A percentile compares a stretch with the other conserved stretches of the same genome.
phyloP scores from a whole-genome alignment of 1,140 invertebrate species.

The Nephotettix cincticeps region DNA sequence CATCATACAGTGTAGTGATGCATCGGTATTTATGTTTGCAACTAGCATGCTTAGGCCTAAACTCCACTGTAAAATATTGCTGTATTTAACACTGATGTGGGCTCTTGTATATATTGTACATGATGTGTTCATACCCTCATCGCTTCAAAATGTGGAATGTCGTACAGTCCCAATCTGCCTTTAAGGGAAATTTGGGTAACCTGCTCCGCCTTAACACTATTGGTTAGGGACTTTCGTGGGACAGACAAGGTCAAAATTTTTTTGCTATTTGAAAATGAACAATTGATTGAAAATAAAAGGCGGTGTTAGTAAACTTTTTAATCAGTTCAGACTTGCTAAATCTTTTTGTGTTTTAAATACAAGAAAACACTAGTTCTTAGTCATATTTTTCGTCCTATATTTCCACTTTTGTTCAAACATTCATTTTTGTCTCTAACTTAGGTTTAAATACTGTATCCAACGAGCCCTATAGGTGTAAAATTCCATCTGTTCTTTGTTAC shows the following conservation, averaged over 20 bases:
- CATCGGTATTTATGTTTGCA: constrained; percentile 1
- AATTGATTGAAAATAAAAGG: too few relatives aligned
- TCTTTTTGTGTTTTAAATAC: too few relatives aligned
- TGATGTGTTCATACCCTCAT: background rate
- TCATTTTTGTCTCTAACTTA: too few relatives aligned
- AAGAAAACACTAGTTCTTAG: too few relatives aligned
- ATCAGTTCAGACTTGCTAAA: too few relatives aligned
- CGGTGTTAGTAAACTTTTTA: too few relatives aligned
- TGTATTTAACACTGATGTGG: constrained; percentile 2
- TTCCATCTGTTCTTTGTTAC: constrained; percentile 23
- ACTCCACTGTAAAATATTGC: constrained; percentile 4
- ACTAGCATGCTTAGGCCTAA: constrained; percentile 9
- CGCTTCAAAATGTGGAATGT: constrained; percentile 17
- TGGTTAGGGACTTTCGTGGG: background rate
- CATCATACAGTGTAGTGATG: background rate
- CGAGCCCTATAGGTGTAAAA: background rate
- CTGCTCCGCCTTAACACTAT: too few relatives aligned
- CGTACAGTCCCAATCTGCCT: constrained; percentile 57
- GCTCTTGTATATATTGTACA: constrained; percentile 22
- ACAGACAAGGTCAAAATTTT: constrained; percentile 1
- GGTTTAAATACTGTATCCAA: background rate
- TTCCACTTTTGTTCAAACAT: too few relatives aligned
- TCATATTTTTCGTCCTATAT: too few relatives aligned
- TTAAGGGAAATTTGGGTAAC: constrained; percentile 37
- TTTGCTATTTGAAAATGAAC: too few relatives aligned